Evolutionary conservation across 2,797 vertebrate species (phyloP), one percentile per base, ranked within the genome.

Genomic region (Australoheros facetus): DNA sequence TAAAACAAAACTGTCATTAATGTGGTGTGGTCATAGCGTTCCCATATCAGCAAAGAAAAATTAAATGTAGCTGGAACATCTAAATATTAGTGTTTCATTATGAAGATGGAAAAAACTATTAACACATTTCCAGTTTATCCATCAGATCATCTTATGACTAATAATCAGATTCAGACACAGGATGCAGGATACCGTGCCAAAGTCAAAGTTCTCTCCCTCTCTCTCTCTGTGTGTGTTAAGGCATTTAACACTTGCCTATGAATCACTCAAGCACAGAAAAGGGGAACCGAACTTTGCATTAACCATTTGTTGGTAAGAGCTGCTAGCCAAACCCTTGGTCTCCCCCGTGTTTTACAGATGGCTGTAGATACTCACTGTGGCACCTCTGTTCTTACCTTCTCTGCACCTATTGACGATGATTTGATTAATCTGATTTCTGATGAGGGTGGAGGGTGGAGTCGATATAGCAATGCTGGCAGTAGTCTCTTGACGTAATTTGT

Each of bases 1-100:
- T 74, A 71, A 75, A 87, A 88, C 75, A 85, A 71, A 86, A 72
- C 2, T 53, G 21, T 37, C 21, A 54, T 14, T n/a, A 3, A 73
- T 30, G 28, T 30, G 28, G 4, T 30, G 13, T 26, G 28, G 42
- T 51, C 4, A 54, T 59, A 12, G 21, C 39, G 3, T 42, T 66
- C 23, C 19, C 14, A 45, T 51, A 66, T 1, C 7, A 64, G 4
- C 39, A 75, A 30, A 58, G 1, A 58, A 9, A 39, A 39, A 26
- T 30, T n/a, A 21, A 69, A 42, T 11, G 0, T 59, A 30, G 37
- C 8, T 23, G 7, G 4, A 11, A 14, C 7, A 55, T 3, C 16
- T 57, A 4, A n/a, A 26, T 56, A 1, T 11, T 30, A 30, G 0
- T 30, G 16, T 30, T 69, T 16, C 19, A 17, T 69, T 19, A n/a